phyloP scores from a whole-genome alignment of 2,113 vertebrate genomes.

The Zapornia atra region DNA sequence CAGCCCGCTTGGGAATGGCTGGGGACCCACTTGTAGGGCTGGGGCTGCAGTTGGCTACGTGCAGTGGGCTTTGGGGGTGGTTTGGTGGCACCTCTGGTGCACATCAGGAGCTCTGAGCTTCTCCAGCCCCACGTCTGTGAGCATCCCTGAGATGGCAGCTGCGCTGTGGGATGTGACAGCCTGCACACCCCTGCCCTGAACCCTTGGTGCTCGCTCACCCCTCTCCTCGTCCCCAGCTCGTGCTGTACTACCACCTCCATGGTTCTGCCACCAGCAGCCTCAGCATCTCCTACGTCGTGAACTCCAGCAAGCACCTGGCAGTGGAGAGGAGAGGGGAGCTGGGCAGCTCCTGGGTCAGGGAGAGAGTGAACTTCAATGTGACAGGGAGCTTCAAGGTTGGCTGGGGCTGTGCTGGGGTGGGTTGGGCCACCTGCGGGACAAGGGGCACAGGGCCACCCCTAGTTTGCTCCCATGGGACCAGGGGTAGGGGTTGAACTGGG shows the following conservation, averaged over 20 bases:
- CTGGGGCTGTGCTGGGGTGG: neutral
- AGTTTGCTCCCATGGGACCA: neutral
- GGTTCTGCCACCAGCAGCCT: constrained; percentile 78
- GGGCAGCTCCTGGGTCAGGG: constrained; percentile 87
- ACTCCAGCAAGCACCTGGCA: neutral
- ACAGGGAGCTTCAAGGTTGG: constrained; percentile 78
- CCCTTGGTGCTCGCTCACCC: neutral
- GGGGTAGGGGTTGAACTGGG: neutral
- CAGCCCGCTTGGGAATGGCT: neutral
- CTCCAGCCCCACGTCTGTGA: neutral
- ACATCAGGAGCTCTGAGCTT: neutral
- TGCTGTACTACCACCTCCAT: constrained; percentile 88
- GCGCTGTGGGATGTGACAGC: rapidly evolving
- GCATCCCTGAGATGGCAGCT: neutral
- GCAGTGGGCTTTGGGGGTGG: neutral
- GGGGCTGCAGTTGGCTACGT: neutral
- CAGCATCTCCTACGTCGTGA: constrained; percentile 68
- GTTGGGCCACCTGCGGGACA: rapidly evolving
- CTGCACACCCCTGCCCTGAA: neutral
- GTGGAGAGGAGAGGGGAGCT: constrained; percentile 79
- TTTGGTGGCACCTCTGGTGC: neutral
- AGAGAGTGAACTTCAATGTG: constrained; percentile 79
- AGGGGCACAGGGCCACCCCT: neutral
- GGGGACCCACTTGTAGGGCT: neutral
- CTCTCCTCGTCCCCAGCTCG: constrained; percentile 69